A percentile compares a stretch with the other conserved stretches of the same genome.
These are phyloP conservation scores for Cuniculus paca DNA, from an alignment of 2,797 vertebrate species.

Conservation along the genomic window DNA sequence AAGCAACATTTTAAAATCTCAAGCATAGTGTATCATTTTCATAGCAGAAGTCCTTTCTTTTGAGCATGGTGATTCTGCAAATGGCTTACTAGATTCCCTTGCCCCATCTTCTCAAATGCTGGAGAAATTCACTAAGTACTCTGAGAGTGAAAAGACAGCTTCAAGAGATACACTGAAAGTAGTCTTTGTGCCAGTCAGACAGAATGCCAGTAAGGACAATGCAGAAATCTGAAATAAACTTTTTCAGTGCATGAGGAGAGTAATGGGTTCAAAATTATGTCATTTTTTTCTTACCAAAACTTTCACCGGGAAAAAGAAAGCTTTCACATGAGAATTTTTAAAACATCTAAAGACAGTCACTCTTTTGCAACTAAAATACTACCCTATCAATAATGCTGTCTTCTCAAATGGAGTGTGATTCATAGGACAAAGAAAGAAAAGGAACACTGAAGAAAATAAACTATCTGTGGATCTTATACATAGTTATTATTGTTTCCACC, in stretches of 20 bases:
- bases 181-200: background rate
- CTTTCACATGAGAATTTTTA: background rate
- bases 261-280: background rate
- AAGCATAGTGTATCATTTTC: background rate
- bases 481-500: background rate
- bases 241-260: background rate
- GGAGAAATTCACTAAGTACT: background rate
- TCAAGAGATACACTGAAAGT: background rate
- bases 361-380: constrained; percentile 21
- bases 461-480: background rate
- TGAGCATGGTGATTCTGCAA: background rate
- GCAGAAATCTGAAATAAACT: background rate
- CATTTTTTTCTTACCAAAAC: background rate
- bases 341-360: background rate
- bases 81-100: background rate
- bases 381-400: constrained; percentile 3
- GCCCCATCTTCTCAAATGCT: background rate
- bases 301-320: background rate
- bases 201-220: background rate
- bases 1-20: constrained; percentile 10
- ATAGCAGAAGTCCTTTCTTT: background rate
- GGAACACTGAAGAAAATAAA: background rate
- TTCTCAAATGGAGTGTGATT: background rate
- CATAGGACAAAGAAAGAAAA: constrained; percentile 9
- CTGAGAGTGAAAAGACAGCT: background rate